These are phyloP conservation scores for Pica pica DNA, from an alignment of 2,113 vertebrate genomes.

Conservation along the genomic window DNA sequence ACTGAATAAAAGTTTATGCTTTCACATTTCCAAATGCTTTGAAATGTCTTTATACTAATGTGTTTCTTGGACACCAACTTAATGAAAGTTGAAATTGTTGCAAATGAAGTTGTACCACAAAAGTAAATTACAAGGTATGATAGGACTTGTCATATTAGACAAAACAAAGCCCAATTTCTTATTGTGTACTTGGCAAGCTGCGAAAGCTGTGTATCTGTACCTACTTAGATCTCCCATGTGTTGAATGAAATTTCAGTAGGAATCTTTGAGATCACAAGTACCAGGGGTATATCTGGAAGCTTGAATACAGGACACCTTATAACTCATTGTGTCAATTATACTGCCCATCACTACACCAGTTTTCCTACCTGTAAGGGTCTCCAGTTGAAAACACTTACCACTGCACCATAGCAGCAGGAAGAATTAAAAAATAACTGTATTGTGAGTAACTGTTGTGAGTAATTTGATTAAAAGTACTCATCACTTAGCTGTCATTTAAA, in stretches of 20 bases:
- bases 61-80: not conserved
- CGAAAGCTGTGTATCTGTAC: not conserved
- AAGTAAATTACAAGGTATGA: not conserved
- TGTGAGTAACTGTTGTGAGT: not conserved
- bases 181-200: not conserved
- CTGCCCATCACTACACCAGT: not conserved
- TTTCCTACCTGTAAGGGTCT: not conserved
- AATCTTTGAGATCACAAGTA: not conserved
- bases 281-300: not conserved
- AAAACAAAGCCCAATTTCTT: not conserved
- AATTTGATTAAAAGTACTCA: not conserved
- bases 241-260: not conserved
- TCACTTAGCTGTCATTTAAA: not conserved
- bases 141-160: not conserved
- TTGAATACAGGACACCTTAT: not conserved
- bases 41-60: not conserved
- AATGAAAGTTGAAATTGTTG: not conserved
- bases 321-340: not conserved
- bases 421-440: not conserved
- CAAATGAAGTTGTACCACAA: not conserved
- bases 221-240: not conserved
- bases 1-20: not conserved
- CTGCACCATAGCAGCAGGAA: not conserved
- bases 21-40: not conserved
- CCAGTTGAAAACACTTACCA: not conserved